These are phyloP conservation scores for Perognathus longimembris DNA, from an alignment of 2,113 vertebrate species.

Conservation along the genomic window DNA sequence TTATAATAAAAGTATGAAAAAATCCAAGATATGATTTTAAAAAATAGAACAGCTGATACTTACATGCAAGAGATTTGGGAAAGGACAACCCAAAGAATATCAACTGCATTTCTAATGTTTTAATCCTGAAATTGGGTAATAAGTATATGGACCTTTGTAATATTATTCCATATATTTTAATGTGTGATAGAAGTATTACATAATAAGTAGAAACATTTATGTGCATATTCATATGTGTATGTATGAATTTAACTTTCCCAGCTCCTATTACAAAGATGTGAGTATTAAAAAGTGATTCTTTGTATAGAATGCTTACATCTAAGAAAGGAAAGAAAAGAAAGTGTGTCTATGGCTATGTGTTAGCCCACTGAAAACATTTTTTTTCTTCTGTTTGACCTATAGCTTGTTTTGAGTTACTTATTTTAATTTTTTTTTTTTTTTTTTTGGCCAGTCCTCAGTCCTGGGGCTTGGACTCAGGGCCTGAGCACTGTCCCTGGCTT, in stretches of 20 bases:
- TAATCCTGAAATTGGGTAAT: slow-evolving; percentile 1
- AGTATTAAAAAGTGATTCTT: not conserved
- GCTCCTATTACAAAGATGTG: not conserved
- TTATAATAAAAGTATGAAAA: not conserved
- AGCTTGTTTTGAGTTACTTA: not conserved
- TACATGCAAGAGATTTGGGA: not conserved
- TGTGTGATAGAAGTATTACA: not conserved
- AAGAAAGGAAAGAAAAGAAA: not conserved
- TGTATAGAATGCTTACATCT: not conserved
- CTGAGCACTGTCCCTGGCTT: no score
- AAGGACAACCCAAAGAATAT: not conserved
- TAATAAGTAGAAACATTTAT: not conserved
- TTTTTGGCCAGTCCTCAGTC: no score
- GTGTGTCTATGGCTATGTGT: not conserved
- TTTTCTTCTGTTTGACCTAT: not conserved
- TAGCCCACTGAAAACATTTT: not conserved
- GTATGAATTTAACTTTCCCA: not conserved
- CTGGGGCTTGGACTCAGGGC: no score
- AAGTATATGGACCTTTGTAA: not conserved
- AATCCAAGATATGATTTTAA: not conserved
- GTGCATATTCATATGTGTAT: not conserved
- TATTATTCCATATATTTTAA: not conserved
- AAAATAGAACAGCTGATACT: not conserved
- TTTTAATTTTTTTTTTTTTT: not conserved
- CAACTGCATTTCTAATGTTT: slow-evolving; percentile 10